Percentiles rank a stretch among this genome's conserved stretches.
Conservation (phyloP, 53 echinoderm and acorn worm species). For the Henricia sp. region DNA sequence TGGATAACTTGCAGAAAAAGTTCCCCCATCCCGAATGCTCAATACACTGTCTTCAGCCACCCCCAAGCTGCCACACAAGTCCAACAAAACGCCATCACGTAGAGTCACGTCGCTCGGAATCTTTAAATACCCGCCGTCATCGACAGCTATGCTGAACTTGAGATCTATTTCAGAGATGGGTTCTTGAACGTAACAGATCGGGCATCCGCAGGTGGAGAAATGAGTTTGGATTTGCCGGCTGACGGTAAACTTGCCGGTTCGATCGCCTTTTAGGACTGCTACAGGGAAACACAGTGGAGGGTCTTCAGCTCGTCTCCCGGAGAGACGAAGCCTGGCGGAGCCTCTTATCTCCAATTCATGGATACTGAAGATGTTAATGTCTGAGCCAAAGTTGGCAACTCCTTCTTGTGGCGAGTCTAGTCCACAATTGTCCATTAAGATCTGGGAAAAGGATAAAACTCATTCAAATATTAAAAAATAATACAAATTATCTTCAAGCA, state of each 20-base stretch:
- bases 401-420: constrained; percentile 63
- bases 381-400: constrained; percentile 12
- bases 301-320: constrained; percentile 28
- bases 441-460: constrained; percentile 66
- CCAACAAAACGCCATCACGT: constrained; percentile 66
- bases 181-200: constrained; percentile 61
- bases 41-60: constrained; percentile 67
- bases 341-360: constrained; percentile 65
- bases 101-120: constrained; percentile 65
- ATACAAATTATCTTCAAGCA: no score
- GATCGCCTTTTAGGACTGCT: constrained; percentile 52
- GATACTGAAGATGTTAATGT: constrained; percentile 63
- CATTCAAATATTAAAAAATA: no score
- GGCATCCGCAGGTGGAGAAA: constrained; percentile 63
- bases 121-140: constrained; percentile 46
- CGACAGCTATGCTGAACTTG: constrained; percentile 53
- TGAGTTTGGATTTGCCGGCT: constrained; percentile 51
- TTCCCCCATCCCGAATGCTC: constrained; percentile 62
- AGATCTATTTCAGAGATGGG: constrained; percentile 62
- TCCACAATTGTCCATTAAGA: constrained; percentile 73
- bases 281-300: constrained; percentile 57
- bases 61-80: constrained; percentile 77
- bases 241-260: constrained; percentile 56
- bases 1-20: constrained; percentile 64
- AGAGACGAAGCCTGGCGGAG: constrained; percentile 34